Evolutionary conservation across 2,797 vertebrate species (phyloP).

Genomic region (Leuciscus waleckii): DNA sequence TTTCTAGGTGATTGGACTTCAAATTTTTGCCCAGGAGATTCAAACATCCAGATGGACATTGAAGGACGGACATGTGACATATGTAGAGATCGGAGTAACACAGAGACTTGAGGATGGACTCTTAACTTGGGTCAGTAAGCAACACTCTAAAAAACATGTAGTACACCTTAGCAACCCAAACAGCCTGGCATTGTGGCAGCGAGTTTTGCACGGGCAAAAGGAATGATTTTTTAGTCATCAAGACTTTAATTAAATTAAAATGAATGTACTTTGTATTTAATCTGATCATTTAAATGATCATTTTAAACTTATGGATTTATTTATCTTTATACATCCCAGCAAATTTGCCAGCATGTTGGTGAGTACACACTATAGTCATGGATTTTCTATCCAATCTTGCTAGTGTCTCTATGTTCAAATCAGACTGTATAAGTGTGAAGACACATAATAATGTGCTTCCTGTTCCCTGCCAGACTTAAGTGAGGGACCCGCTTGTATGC

Average conservation of each 20-base stretch:
- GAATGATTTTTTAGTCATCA: neutral
- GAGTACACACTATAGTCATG: conserved; percentile 64
- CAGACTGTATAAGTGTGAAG: neutral
- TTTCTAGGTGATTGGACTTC: neutral
- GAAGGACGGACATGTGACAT: neutral
- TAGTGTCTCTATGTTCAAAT: conserved; percentile 1
- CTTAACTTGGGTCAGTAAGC: neutral
- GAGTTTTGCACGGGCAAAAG: too few relatives aligned
- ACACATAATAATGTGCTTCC: neutral
- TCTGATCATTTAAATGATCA: neutral
- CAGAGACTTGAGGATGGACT: neutral
- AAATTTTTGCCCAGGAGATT: neutral
- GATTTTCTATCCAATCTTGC: neutral
- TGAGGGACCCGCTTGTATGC: conserved; percentile 26
- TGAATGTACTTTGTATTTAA: neutral
- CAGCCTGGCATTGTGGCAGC: neutral
- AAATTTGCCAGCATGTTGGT: conserved; percentile 59
- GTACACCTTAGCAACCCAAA: neutral
- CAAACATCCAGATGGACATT: neutral
- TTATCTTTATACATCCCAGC: conserved; percentile 47
- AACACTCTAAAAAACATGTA: neutral
- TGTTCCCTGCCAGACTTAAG: neutral
- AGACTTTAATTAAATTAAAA: neutral
- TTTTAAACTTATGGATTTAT: too few relatives aligned
- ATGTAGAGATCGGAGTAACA: neutral